A percentile compares a stretch with the other conserved stretches of the same genome.
phyloP scores from a whole-genome alignment of 1,140 invertebrate genomes.

The Drosophila biarmipes region DNA sequence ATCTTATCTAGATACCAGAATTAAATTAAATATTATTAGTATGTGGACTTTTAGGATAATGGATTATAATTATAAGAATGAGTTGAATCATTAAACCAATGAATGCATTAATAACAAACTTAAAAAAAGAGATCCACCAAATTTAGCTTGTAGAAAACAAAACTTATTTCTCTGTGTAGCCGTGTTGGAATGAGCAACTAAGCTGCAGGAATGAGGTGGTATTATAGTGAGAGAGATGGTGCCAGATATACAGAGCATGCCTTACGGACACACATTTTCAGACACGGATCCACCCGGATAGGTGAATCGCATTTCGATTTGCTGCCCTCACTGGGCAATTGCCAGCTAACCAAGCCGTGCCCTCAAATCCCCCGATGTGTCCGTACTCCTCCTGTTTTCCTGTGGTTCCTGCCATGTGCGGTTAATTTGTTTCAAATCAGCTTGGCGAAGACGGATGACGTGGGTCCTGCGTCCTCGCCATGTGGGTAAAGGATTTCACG shows the following conservation, averaged over 20 bases:
- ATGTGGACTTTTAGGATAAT: too few species aligned
- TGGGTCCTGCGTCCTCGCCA: slow-evolving; percentile 3
- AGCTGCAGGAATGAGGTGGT: not conserved
- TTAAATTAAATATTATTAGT: too few species aligned
- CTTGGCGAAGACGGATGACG: slow-evolving; percentile 28
- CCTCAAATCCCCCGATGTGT: slow-evolving; percentile 50
- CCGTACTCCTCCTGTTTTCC: slow-evolving; percentile 6
- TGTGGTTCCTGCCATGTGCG: slow-evolving; percentile 65
- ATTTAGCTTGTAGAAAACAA: too few species aligned
- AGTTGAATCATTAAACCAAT: too few species aligned
- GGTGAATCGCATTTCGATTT: slow-evolving; percentile 48
- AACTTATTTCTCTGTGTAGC: not conserved
- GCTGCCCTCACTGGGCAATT: slow-evolving; percentile 55
- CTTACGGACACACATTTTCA: slow-evolving; percentile 2
- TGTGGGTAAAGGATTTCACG: slow-evolving; percentile 34
- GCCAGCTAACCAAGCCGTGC: slow-evolving; percentile 63
- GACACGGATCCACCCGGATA: slow-evolving; percentile 11
- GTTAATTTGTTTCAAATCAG: slow-evolving; percentile 78
- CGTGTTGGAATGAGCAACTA: slow-evolving; percentile 3
- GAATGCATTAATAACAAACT: too few species aligned
- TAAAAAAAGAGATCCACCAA: too few species aligned
- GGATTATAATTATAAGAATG: too few species aligned
- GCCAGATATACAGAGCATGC: slow-evolving; percentile 14
- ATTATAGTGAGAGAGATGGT: slow-evolving; percentile 2
- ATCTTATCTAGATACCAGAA: too few species aligned